These are phyloP conservation scores for Entelurus aequoreus DNA, from an alignment of 2,113 vertebrate genomes.

Conservation along the genomic window DNA sequence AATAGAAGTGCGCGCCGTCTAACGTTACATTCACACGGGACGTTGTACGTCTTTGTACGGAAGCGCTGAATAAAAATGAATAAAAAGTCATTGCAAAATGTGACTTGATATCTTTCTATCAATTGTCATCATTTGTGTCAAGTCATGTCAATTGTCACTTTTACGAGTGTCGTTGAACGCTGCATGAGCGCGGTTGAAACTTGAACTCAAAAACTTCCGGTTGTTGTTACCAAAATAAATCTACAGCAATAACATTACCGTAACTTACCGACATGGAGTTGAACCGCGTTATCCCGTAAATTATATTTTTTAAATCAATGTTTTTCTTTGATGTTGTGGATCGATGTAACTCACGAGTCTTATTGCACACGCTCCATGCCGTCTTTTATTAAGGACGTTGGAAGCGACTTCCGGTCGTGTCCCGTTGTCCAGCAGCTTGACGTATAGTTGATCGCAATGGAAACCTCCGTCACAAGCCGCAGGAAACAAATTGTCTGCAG, in stretches of 20 bases:
- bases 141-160: background rate
- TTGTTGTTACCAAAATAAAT: constrained; percentile 2
- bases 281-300: background rate
- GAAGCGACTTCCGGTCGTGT: background rate
- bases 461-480: constrained; percentile 59
- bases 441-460: constrained; percentile 58
- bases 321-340: background rate
- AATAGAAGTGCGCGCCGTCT: too few relatives aligned
- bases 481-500: constrained; percentile 65
- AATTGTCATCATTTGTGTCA: background rate
- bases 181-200: background rate
- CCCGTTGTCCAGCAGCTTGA: constrained; percentile 15
- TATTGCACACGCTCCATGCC: background rate
- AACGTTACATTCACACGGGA: too few relatives aligned
- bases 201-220: constrained; percentile 1
- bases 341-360: background rate
- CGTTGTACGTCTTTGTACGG: too few relatives aligned
- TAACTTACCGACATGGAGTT: accelerated
- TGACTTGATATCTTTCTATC: background rate
- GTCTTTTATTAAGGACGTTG: constrained; percentile 14
- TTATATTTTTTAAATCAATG: background rate
- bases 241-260: background rate
- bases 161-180: background rate
- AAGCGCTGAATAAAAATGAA: too few relatives aligned
- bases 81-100: too few relatives aligned